Evolutionary conservation across 2,888 invertebrate genomes (phyloP).

Genomic region (Drosophila leonis): DNA sequence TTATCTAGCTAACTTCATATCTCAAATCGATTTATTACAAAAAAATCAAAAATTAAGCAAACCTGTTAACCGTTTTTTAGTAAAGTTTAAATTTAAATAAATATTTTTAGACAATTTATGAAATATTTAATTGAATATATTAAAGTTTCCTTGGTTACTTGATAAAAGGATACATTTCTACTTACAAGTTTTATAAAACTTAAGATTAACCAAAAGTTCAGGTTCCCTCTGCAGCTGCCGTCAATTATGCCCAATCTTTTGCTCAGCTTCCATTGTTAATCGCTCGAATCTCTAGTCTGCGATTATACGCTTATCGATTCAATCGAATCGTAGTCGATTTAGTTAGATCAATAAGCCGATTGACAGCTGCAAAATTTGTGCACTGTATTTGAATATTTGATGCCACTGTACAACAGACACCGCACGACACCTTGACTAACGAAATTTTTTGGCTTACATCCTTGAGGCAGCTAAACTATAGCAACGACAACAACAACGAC

Average conservation of each 20-base stretch:
- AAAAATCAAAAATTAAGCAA: too few relatives aligned
- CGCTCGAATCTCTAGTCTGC: not conserved
- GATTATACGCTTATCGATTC: slow-evolving; percentile 10
- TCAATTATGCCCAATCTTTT: not conserved
- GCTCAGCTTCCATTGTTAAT: too few relatives aligned
- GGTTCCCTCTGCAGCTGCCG: not conserved
- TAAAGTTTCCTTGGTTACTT: too few relatives aligned
- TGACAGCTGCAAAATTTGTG: slow-evolving; percentile 5
- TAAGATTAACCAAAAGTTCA: not conserved
- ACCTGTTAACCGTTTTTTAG: too few relatives aligned
- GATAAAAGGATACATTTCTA: too few relatives aligned
- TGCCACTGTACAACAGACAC: slow-evolving; percentile 23
- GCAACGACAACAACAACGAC: slow-evolving; percentile 4
- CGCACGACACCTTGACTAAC: slow-evolving; percentile 43
- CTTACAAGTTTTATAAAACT: not conserved
- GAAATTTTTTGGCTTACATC: slow-evolving; percentile 34
- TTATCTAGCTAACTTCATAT: too few relatives aligned
- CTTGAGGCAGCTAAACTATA: slow-evolving; percentile 36
- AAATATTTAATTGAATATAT: too few relatives aligned
- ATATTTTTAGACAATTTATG: too few relatives aligned
- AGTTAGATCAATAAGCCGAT: slow-evolving; percentile 5
- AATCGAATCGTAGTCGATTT: slow-evolving; percentile 6
- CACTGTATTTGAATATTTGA: slow-evolving; percentile 15
- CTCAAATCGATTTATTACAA: too few relatives aligned
- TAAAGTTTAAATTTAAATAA: too few relatives aligned